A percentile compares a stretch with the other conserved stretches of the same genome.
Conservation (phyloP, 2,888 invertebrate genomes). For the Chalcis sispes region DNA sequence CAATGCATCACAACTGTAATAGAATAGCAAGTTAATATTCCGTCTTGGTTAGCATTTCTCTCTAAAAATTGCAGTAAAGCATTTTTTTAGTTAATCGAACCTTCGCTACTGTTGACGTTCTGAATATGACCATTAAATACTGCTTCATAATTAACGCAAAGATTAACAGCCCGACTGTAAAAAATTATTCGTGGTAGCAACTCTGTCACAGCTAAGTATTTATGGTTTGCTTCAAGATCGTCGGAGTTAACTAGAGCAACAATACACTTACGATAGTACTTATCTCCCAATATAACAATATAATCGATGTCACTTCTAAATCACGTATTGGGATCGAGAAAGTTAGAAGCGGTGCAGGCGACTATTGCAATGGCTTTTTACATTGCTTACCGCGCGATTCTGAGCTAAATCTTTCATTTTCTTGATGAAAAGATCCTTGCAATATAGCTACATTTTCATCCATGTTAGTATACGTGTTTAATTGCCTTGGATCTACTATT, state of each 20-base stretch:
- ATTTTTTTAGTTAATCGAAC: background rate
- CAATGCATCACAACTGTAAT: background rate
- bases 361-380: background rate
- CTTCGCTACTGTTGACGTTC: background rate
- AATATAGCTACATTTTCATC: background rate
- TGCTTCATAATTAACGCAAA: background rate
- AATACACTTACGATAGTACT: too few relatives aligned
- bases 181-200: too few relatives aligned
- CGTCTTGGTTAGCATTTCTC: background rate
- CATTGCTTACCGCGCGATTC: background rate
- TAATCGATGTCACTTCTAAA: too few relatives aligned
- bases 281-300: too few relatives aligned
- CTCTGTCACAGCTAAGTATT: too few relatives aligned
- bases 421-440: background rate
- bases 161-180: too few relatives aligned
- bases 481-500: background rate
- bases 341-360: background rate
- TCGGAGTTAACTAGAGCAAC: too few relatives aligned
- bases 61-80: background rate
- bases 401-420: background rate
- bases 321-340: background rate
- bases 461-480: background rate
- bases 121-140: background rate
- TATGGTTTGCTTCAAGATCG: too few relatives aligned
- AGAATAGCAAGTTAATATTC: background rate